Base-by-base conservation (phyloP, 2,888 invertebrate species). In the Trichogramma evanescens region DNA sequence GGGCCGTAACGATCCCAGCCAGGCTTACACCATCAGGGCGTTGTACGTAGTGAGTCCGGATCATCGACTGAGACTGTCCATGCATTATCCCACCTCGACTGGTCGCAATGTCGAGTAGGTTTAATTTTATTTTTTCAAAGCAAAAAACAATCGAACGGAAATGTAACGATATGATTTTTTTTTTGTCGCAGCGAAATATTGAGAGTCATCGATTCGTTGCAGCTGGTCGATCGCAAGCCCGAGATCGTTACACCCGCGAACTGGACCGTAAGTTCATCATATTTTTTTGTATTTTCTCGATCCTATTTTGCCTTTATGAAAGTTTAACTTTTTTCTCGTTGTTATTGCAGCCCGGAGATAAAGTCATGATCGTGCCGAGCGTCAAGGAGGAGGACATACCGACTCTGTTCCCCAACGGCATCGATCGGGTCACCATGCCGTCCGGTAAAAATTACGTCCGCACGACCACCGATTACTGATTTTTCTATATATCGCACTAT, bases 81-180 rank as follows among this genome's bases (percentile, higher is more conserved):
- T 93, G 84, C 83, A 88, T 61, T 93, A 93, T 76, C 93, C 93
- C 39, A 87, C 88, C 59, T 91, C 91, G 3, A 91, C 90, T 39
- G 93, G 93, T 49, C 82, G 93, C 66, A 93, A 92, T 78, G 91
- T 92, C 66, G 86, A 89, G 91, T 91, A 78, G 83, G 87, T n/a
- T n/a, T n/a, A n/a, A n/a, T n/a, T n/a, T n/a, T n/a, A n/a, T n/a
- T n/a, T n/a, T n/a, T n/a, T n/a, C n/a, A n/a, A n/a, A n/a, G n/a
- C n/a, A n/a, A n/a, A n/a, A n/a, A n/a, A 45, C 8, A 9, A 2
- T 45, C n/a, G n/a, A 45, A n/a, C n/a, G 45, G 45, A 45, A 9
- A 45, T 45, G n/a, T 2, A 45, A 45, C 2, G 13, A 8, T 45
- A 5, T 41, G 10, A 53, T 39, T 40, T 46, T 48, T 45, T 2